phyloP scores from a whole-genome alignment of 2,797 vertebrate genomes.

The Phaenicophaeus curvirostris region DNA sequence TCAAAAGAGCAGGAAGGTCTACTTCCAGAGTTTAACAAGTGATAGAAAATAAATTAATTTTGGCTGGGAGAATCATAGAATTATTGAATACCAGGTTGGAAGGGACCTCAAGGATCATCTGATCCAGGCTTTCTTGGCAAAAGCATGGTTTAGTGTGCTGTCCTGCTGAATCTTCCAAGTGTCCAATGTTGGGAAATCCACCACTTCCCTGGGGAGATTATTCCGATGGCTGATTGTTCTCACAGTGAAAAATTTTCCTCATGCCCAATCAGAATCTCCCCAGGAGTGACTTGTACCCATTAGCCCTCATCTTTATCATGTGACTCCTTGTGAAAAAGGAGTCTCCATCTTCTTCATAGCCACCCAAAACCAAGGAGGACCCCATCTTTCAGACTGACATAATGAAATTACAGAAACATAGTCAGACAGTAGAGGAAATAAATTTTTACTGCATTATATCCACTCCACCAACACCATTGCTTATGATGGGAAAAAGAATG shows the following conservation, averaged over 20 bases:
- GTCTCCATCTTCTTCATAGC: neutral
- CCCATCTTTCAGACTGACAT: neutral
- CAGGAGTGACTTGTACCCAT: too few relatives aligned
- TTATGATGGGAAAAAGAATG: slow-evolving; percentile 28
- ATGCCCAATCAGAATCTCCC: too few relatives aligned
- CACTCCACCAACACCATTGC: neutral
- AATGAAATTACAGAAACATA: slow-evolving; percentile 32
- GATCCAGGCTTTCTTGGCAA: too few relatives aligned
- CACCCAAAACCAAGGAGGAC: neutral
- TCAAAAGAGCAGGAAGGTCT: slow-evolving; percentile 21
- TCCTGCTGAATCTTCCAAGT: too few relatives aligned
- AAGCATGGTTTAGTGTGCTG: too few relatives aligned
- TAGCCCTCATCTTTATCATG: too few relatives aligned
- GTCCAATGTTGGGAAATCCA: too few relatives aligned
- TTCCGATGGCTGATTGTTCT: too few relatives aligned
- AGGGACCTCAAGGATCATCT: too few relatives aligned
- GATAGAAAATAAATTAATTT: neutral
- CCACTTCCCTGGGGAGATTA: too few relatives aligned
- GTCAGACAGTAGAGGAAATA: slow-evolving; percentile 15
- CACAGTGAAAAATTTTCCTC: too few relatives aligned
- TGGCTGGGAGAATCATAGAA: neutral
- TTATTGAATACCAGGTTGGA: neutral
- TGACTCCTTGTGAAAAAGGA: too few relatives aligned
- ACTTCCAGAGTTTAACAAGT: slow-evolving; percentile 31
- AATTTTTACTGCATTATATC: neutral